These are phyloP conservation scores for Acanthochromis polyacanthus DNA, from an alignment of 2,113 vertebrate species.

Conservation along the genomic window DNA sequence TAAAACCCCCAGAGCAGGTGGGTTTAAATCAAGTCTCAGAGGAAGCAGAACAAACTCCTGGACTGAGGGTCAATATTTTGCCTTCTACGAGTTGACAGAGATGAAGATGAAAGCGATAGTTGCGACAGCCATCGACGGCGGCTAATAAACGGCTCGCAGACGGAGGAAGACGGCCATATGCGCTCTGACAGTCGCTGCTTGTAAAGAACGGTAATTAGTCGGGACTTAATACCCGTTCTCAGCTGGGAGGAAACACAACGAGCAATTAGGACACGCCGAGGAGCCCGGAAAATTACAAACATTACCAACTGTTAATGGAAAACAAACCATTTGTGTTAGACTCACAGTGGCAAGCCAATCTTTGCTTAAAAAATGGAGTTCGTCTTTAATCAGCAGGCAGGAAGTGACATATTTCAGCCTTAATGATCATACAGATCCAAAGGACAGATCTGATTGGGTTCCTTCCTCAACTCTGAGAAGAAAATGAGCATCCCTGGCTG, in stretches of 20 bases:
- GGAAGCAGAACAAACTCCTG: neutral
- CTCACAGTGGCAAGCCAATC: rapidly evolving
- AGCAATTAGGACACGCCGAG: slow-evolving; percentile 59
- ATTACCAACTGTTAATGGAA: slow-evolving; percentile 51
- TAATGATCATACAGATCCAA: too few relatives aligned
- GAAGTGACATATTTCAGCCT: too few relatives aligned
- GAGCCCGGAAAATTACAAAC: slow-evolving; percentile 62
- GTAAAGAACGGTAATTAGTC: slow-evolving; percentile 65
- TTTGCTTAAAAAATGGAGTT: slow-evolving; percentile 48
- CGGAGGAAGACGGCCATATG: neutral
- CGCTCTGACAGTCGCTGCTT: slow-evolving; percentile 23
- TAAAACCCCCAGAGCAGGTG: too few relatives aligned
- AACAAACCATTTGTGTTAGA: slow-evolving; percentile 48
- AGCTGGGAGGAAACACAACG: slow-evolving; percentile 64
- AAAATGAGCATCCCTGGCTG: neutral
- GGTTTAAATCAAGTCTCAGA: slow-evolving; percentile 5
- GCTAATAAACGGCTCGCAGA: slow-evolving; percentile 31
- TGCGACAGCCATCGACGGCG: neutral
- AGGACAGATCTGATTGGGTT: neutral
- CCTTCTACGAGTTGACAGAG: neutral
- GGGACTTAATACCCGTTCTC: slow-evolving; percentile 59
- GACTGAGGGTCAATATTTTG: neutral
- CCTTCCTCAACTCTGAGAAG: rapidly evolving
- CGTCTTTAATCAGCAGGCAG: neutral
- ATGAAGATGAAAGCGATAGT: neutral